Evolutionary conservation across 2,113 vertebrate genomes (phyloP).

Genomic region (Parus major): DNA sequence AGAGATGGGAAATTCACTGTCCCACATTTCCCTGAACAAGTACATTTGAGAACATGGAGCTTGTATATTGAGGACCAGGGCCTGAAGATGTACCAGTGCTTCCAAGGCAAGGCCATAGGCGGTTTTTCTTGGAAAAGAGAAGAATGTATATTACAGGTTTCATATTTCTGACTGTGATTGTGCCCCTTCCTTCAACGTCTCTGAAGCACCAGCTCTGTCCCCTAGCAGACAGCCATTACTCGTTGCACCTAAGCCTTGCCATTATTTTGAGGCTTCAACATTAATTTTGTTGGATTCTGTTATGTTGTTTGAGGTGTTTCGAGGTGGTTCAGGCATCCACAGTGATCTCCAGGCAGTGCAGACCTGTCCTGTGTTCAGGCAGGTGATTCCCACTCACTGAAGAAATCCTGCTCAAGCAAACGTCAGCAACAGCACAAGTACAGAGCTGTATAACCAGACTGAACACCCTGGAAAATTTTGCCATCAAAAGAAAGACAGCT

Average conservation of each 20-base stretch:
- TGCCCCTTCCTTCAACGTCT: neutral
- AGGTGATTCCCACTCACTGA: neutral
- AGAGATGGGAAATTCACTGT: neutral
- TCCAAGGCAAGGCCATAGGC: neutral
- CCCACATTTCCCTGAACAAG: neutral
- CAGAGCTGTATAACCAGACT: neutral
- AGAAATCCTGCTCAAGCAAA: neutral
- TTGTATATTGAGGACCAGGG: neutral
- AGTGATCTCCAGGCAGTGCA: accelerated
- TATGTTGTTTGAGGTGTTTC: neutral
- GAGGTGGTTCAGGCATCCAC: accelerated
- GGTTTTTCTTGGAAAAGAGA: neutral
- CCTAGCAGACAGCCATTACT: neutral
- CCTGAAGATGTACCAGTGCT: neutral
- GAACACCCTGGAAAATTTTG: neutral
- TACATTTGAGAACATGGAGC: neutral
- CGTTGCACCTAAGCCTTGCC: neutral
- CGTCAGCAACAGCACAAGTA: neutral
- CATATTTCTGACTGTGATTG: neutral
- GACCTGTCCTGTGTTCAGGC: accelerated
- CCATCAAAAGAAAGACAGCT: neutral
- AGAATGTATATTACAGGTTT: neutral
- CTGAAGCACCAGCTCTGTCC: neutral
- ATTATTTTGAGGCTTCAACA: neutral
- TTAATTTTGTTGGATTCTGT: neutral